Percentiles rank a stretch among this genome's conserved stretches.
phyloP scores from a whole-genome alignment of 2,888 invertebrate species.

The Nebria salina region DNA sequence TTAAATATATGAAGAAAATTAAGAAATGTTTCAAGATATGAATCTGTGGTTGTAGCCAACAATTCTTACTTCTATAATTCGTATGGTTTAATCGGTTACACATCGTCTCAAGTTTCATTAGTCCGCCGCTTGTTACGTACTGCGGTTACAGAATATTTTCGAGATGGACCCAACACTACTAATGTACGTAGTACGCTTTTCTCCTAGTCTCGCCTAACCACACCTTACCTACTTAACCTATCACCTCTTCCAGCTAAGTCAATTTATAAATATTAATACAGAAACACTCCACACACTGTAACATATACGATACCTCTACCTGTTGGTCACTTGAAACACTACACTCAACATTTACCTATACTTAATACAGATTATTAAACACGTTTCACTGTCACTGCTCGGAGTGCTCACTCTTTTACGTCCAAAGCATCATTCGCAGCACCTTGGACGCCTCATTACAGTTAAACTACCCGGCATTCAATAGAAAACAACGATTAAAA shows the following conservation, averaged over 20 bases:
- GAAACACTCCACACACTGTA: constrained; percentile 57
- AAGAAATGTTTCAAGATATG: neutral
- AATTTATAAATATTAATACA: constrained; percentile 62
- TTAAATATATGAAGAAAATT: neutral
- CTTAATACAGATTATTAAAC: neutral
- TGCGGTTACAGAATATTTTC: neutral
- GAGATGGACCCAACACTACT: neutral
- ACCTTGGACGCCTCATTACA: too few relatives aligned
- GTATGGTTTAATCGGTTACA: neutral
- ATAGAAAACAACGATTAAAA: neutral
- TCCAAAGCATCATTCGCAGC: too few relatives aligned
- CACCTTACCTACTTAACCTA: constrained; percentile 61
- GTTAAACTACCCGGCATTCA: neutral
- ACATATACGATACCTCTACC: constrained; percentile 48
- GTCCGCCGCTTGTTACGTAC: neutral
- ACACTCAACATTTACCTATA: neutral
- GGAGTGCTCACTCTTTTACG: neutral
- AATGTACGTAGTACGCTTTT: too few relatives aligned
- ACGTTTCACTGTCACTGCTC: neutral
- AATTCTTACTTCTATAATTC: neutral
- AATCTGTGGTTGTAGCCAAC: neutral
- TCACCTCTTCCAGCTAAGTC: constrained; percentile 60
- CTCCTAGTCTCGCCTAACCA: constrained; percentile 52
- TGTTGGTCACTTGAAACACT: neutral
- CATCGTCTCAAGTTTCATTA: neutral